Percentiles rank a stretch among this genome's conserved stretches.
Evolutionary conservation across 2,113 vertebrate species (phyloP).

Genomic region (Nesoenas mayeri): DNA sequence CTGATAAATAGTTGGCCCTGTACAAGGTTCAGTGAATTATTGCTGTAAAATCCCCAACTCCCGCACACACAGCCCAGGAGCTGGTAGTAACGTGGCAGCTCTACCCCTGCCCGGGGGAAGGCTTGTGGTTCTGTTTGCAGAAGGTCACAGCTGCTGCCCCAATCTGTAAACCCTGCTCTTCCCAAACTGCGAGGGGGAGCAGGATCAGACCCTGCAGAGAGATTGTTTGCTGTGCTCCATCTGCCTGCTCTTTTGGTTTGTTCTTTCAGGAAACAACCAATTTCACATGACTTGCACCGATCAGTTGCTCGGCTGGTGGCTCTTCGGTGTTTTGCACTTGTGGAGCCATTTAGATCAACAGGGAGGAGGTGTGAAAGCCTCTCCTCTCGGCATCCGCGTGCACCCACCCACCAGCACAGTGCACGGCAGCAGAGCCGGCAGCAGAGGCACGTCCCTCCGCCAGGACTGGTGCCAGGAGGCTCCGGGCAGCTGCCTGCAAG

Average conservation of each 20-base stretch:
- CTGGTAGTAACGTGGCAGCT: rapidly evolving
- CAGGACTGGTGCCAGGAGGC: background rate
- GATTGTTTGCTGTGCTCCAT: background rate
- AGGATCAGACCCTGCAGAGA: background rate
- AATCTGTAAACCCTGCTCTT: background rate
- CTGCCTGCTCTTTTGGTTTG: background rate
- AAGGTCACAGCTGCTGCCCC: background rate
- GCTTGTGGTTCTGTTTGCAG: background rate
- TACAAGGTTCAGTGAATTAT: conserved; percentile 21
- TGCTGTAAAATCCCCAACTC: conserved; percentile 4
- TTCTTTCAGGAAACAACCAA: background rate
- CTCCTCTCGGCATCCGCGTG: background rate
- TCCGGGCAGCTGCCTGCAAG: background rate
- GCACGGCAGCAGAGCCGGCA: background rate
- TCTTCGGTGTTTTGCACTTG: background rate
- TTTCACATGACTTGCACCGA: background rate
- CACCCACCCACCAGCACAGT: background rate
- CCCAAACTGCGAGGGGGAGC: background rate
- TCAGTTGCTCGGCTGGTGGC: background rate
- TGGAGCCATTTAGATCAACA: background rate
- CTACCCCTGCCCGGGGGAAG: rapidly evolving
- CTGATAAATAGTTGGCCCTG: conserved; percentile 53
- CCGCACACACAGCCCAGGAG: background rate
- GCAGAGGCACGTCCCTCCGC: background rate
- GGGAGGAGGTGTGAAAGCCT: conserved; percentile 32